Evolutionary conservation across 2,888 invertebrate species (phyloP), one percentile per base, ranked within the genome.

Genomic region (Creontiades dilutus): DNA sequence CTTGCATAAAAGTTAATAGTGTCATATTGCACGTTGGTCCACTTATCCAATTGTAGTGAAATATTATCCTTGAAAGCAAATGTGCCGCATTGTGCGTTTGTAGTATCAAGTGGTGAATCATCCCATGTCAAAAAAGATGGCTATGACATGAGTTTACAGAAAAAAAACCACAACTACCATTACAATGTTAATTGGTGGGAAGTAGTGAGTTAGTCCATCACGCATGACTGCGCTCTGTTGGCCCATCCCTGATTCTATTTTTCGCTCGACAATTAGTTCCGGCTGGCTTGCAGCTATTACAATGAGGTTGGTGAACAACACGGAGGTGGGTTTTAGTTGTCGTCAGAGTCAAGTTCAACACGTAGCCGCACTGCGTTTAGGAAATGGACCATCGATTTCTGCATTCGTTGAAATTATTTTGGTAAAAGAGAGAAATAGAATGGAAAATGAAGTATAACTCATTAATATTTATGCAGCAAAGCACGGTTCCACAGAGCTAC

Each of bases 241-340:
- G 68, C 68, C 68, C 68, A 68, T 68, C 68, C 68, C 68, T 68
- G 68, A 23, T 68, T 68, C 68, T 68, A 68, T 68, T 68, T 68
- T 68, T 68, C 68, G 68, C 68, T 23, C 68, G 2, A 23, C 68
- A 68, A 68, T 68, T 68, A 68, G 68, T 68, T 68, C 68, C 68
- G 23, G 68, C 19, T 68, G 68, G 68, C 23, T 68, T 68, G 68
- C 27, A 23, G 23, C 68, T 2, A 12, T 27, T 68, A 68, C 68
- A 68, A 68, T 68, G 68, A 68, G 68, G 68, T 68, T 68, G 68
- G 23, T 68, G 68, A 68, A 68, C 68, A 68, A 23, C 23, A 19
- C 61, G 19, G 61, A 68, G 23, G 23, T 13, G 68, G 68, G 61
- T 27, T 68, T 23, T 68, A 61, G 61, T n/a, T 61, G 23, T 23